These are phyloP conservation scores for Platysternon megacephalum DNA, from an alignment of 2,113 vertebrate genomes.

Conservation along the genomic window DNA sequence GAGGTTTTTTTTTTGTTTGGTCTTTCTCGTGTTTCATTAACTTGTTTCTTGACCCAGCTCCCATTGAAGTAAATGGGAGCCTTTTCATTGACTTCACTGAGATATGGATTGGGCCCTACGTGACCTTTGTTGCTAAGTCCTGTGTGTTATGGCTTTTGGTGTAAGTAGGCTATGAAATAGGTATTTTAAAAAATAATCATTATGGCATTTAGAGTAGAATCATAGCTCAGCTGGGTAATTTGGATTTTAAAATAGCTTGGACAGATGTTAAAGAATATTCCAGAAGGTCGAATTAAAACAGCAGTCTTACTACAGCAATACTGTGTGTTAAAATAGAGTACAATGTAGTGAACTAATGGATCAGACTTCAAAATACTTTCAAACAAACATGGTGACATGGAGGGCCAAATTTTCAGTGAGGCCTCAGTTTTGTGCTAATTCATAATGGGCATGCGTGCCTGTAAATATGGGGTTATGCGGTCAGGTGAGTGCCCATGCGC, in stretches of 20 bases:
- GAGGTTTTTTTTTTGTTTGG: background rate
- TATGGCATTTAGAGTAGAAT: background rate
- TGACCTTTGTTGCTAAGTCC: background rate
- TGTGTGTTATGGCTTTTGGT: background rate
- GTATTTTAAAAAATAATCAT: background rate
- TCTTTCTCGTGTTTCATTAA: background rate
- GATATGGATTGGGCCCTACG: background rate
- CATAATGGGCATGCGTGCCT: background rate
- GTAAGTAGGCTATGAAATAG: background rate
- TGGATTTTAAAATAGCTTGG: background rate
- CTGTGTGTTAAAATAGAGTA: background rate
- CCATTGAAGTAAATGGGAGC: background rate
- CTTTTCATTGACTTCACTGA: background rate
- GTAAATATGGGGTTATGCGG: background rate
- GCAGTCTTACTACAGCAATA: background rate
- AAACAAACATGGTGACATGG: background rate
- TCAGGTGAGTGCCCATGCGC: background rate
- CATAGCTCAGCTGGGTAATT: background rate
- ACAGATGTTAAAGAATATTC: conserved; percentile 11
- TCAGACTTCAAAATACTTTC: background rate
- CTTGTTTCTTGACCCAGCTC: background rate
- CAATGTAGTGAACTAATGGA: background rate
- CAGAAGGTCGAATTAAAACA: background rate
- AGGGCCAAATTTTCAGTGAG: background rate
- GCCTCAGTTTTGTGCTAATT: background rate